These are phyloP conservation scores for Ciconia boyciana DNA, from an alignment of 2,113 vertebrate genomes.

Conservation along the genomic window DNA sequence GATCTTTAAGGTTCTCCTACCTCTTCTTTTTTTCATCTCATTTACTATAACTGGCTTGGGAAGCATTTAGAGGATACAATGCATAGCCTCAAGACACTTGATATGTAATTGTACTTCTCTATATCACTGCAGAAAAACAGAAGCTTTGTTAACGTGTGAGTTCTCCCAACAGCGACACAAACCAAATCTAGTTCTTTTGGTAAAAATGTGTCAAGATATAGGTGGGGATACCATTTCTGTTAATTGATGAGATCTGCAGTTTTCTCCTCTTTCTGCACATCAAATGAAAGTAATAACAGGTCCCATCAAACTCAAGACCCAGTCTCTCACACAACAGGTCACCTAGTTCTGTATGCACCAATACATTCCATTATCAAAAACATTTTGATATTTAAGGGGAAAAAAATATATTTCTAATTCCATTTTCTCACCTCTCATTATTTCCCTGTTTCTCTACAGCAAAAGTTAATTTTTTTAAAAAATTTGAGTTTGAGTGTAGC, in stretches of 20 bases:
- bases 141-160: neutral
- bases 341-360: neutral
- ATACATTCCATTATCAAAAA: neutral
- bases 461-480: neutral
- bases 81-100: neutral
- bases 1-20: neutral
- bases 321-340: neutral
- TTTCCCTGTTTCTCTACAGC: neutral
- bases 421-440: neutral
- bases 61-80: neutral
- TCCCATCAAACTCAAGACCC: neutral
- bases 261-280: neutral
- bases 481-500: neutral
- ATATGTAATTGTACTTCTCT: neutral
- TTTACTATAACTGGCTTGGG: neutral
- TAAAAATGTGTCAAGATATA: neutral
- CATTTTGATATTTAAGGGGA: neutral
- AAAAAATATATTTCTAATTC: neutral
- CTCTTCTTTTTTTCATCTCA: neutral
- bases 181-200: neutral
- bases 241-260: neutral
- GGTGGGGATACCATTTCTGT: neutral
- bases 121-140: neutral
- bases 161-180: neutral
- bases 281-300: neutral